phyloP scores from a whole-genome alignment of 1,140 invertebrate species.

The Drepana arcuata region DNA sequence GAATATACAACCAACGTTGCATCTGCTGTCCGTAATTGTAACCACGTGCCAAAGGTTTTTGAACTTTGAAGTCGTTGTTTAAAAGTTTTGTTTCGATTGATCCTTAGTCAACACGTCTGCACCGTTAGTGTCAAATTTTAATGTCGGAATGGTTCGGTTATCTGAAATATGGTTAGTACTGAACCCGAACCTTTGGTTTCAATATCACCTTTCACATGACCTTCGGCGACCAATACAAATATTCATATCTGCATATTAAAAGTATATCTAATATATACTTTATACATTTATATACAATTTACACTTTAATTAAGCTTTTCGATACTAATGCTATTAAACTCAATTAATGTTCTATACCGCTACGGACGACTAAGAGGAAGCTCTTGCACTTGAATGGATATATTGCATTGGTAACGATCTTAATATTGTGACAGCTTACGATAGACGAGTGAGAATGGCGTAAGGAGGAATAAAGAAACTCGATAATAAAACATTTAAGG shows the following conservation, averaged over 20 bases:
- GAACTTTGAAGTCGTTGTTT: conserved; percentile 19
- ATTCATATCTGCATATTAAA: too few species aligned
- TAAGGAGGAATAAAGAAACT: too few species aligned
- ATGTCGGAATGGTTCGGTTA: conserved; percentile 56
- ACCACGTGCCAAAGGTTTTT: conserved; percentile 16
- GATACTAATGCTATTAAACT: conserved; percentile 1
- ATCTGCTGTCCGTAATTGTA: conserved; percentile 40
- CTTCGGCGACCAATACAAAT: conserved; percentile 45
- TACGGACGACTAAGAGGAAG: too few species aligned
- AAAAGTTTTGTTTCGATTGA: conserved; percentile 24
- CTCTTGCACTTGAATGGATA: too few species aligned
- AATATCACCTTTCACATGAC: conserved; percentile 52
- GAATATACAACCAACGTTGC: conserved; percentile 38
- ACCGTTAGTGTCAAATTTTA: conserved; percentile 62
- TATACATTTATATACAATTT: too few species aligned
- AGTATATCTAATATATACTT: too few species aligned
- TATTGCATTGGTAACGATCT: too few species aligned
- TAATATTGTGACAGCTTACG: too few species aligned
- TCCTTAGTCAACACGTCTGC: conserved; percentile 28
- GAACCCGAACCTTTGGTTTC: conserved; percentile 38
- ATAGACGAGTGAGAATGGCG: too few species aligned
- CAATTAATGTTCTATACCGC: too few species aligned
- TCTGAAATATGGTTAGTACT: conserved; percentile 47
- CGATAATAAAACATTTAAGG: too few species aligned
- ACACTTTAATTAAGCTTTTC: too few species aligned